Base-by-base conservation (phyloP, 2,888 invertebrate genomes). In the Uloborus plumipes region DNA sequence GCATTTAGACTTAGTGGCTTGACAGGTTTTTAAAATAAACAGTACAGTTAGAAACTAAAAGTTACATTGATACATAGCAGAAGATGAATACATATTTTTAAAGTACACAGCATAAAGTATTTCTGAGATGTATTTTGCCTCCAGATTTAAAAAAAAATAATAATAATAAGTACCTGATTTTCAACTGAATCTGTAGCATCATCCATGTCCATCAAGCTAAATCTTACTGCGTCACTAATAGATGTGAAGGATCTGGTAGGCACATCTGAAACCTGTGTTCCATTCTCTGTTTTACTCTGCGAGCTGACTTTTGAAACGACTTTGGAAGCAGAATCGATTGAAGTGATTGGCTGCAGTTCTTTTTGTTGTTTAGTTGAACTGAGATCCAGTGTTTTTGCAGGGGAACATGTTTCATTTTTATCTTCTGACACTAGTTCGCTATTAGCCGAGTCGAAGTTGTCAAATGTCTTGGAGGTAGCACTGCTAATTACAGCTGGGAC, bases 141-240 rank as follows among this genome's bases (percentile, higher is more conserved):
- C 6, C 0, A 47, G 20, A 50, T 26, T 14, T 1, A 7, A 1
- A 31, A 39, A 47, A 13, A 31, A 2, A 9, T 39, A n/a, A n/a
- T n/a, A n/a, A n/a, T n/a, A n/a, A 7, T 39, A 7, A 59, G 70
- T 78, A 84, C 84, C 77, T 84, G 84, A 69, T 77, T 81, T 66
- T 84, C 84, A 47, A 77, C 76, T 53, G 71, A 76, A 62, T 73
- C 84, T 53, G 81, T 76, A 16, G 66, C 81, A 70, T 84, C 84
- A 81, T 84, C 84, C 84, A 84, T 84, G 61, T 78, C 81, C 84
- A 84, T 84, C 9, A 84, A 69, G 73, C 84, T 84, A n/a, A 84
- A 79, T 15, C 84, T 67, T 4, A 84, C 84, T 61, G 84, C 84
- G 73, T 84, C 84, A 69, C 84, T 84, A 50, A 84, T 84, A 1